These are phyloP conservation scores for Cololabis saira DNA, from an alignment of 2,113 vertebrate genomes.

Conservation along the genomic window DNA sequence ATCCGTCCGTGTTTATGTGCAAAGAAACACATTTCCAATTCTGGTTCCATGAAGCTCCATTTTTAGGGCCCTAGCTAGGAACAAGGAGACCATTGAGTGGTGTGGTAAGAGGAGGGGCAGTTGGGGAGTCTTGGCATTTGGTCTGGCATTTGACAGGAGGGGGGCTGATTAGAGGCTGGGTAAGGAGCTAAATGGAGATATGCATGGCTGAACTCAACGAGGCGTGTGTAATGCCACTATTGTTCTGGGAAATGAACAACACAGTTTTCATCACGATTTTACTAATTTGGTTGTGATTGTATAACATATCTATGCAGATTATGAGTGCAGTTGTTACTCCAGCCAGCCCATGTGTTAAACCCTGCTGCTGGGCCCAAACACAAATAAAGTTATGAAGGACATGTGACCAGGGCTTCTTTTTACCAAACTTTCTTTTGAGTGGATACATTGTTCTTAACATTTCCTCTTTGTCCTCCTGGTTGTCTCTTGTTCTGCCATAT, in stretches of 20 bases:
- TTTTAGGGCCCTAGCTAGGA: constrained; percentile 63
- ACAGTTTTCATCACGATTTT: constrained; percentile 13
- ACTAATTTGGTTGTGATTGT: constrained; percentile 15
- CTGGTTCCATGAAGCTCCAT: constrained; percentile 55
- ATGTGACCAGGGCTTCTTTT: neutral
- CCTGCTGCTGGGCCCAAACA: neutral
- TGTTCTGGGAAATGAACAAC: constrained; percentile 16
- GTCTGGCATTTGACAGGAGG: constrained; percentile 49
- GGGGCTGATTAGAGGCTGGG: constrained; percentile 61
- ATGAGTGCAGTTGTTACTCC: neutral
- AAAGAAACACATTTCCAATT: constrained; percentile 56
- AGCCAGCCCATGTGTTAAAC: neutral
- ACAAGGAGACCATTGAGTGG: constrained; percentile 77
- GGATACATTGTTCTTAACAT: no score
- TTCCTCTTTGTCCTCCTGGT: neutral
- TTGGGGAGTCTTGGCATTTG: constrained; percentile 51
- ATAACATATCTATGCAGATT: neutral
- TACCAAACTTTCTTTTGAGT: no score
- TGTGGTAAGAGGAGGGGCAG: constrained; percentile 47
- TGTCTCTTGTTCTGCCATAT: neutral
- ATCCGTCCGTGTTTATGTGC: constrained; percentile 35
- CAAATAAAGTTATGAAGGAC: neutral
- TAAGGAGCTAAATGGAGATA: constrained; percentile 38
- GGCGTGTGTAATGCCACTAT: constrained; percentile 34
- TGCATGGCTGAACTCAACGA: constrained; percentile 40